Evolutionary conservation across 2,113 vertebrate species (phyloP).

Genomic region (Jaculus jaculus): DNA sequence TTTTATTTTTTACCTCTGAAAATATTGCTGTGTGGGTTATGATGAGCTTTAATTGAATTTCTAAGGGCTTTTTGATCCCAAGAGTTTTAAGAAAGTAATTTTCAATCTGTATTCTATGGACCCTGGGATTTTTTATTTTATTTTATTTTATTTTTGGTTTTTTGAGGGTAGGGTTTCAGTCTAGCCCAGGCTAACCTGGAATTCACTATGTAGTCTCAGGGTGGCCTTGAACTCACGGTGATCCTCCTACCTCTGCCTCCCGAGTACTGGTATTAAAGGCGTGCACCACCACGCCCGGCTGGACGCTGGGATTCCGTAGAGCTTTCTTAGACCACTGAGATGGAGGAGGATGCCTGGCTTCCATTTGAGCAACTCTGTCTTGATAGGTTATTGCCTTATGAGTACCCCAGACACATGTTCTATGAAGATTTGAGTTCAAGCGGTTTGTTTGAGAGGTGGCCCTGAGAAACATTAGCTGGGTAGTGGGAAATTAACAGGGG

Average conservation of each 20-base stretch:
- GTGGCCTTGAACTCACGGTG: too few relatives aligned
- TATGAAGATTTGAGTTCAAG: neutral
- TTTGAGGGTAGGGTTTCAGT: too few relatives aligned
- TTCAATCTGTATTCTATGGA: neutral
- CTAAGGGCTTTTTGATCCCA: neutral
- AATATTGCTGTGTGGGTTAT: neutral
- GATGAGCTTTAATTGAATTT: neutral
- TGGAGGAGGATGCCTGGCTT: neutral
- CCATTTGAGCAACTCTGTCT: neutral
- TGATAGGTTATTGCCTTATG: neutral
- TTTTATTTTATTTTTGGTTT: too few relatives aligned
- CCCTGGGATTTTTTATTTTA: neutral
- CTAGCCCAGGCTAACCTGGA: too few relatives aligned
- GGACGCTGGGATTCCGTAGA: neutral
- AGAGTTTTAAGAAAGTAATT: constrained; percentile 24
- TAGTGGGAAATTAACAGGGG: neutral
- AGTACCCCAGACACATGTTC: neutral
- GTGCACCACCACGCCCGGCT: too few relatives aligned
- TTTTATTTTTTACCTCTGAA: neutral
- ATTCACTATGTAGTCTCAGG: too few relatives aligned
- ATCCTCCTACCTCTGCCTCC: too few relatives aligned
- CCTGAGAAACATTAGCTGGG: neutral
- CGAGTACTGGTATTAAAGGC: too few relatives aligned
- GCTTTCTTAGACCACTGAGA: neutral
- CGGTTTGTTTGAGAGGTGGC: neutral